Evolutionary conservation across 2,797 vertebrate genomes (phyloP).

Genomic region (Myiotriccus ornatus): DNA sequence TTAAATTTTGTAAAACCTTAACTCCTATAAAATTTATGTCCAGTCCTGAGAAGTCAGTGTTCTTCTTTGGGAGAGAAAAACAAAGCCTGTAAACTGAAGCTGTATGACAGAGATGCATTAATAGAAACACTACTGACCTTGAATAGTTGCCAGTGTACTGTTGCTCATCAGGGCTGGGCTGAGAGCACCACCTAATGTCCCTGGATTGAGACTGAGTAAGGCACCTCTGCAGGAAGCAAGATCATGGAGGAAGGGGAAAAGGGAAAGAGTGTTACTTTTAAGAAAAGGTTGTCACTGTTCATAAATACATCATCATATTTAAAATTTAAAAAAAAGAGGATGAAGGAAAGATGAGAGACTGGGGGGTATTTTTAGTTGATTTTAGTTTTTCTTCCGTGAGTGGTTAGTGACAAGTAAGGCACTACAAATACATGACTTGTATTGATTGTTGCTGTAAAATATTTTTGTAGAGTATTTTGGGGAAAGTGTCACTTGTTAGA

Average conservation of each 20-base stretch:
- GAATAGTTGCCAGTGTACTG: conserved; percentile 97
- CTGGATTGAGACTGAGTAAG: conserved; percentile 92
- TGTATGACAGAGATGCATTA: not conserved
- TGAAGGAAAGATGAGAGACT: not conserved
- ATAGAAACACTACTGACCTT: conserved; percentile 83
- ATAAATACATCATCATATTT: not conserved
- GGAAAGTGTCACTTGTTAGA: not conserved
- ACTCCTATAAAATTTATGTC: not conserved
- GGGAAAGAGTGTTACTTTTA: not conserved
- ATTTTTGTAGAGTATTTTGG: not conserved
- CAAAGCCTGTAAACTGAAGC: not conserved
- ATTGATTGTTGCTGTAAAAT: not conserved
- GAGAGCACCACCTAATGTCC: conserved; percentile 88
- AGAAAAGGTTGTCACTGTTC: not conserved
- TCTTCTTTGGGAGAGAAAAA: not conserved
- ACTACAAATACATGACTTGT: not conserved
- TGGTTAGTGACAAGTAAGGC: not conserved
- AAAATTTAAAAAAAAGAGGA: not conserved
- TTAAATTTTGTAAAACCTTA: not conserved
- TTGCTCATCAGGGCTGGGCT: conserved; percentile 96
- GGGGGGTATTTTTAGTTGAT: not conserved
- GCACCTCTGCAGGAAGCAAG: conserved; percentile 84
- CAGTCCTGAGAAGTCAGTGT: not conserved
- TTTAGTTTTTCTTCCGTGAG: not conserved
- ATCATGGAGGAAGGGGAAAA: not conserved